Base-by-base conservation (phyloP, 2,113 vertebrate species). In the Calidris pugnax region DNA sequence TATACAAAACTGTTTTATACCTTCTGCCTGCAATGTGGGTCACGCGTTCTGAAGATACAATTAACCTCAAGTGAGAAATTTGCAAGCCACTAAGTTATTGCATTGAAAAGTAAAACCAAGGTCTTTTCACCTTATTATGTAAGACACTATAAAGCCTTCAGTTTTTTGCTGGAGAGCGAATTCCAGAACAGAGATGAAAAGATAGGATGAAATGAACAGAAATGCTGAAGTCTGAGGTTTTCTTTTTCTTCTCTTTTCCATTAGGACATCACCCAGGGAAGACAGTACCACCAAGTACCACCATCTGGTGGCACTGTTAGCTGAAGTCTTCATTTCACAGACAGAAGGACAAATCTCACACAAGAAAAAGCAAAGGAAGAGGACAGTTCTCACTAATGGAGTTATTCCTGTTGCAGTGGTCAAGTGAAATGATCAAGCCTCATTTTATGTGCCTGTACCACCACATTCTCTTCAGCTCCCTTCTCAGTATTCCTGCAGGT, bases 251-350 rank as follows among this genome's bases (percentile, higher is more conserved):
- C 6, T 22, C 4, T 93, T 80, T 87, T 53, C 39, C 32, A 8
- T 32, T 37, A 47, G 14, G 26, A 1, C 83, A 4, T 68, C 39
- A 10, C 23, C 32, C 8, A 7, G 30, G 17, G 24, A 56, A 13
- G 59, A 59, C 92, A 94, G 43, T 94, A 94, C 85, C 51, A 68
- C 9, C 6, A 8, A 81, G 21, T 43, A 56, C 35, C n/a, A n/a
- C 96, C 93, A 94, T 93, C 26, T 81, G 92, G 92, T 96, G 90
- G 85, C 93, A 96, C 68, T 95, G 33, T 92, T 85, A 84, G 82
- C 90, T 72, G 85, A 72, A 64, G 35, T 33, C 73, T 95, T 90
- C n/a, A 51, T 84, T 86, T 89, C 48, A 51, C 39, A 37, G 13
- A 4, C 16, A 21, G 66, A 76, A 76, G 35, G 39, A 75, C 10